Conservation (phyloP, 2,888 invertebrate species). For the Sphaeridia pumilis region DNA sequence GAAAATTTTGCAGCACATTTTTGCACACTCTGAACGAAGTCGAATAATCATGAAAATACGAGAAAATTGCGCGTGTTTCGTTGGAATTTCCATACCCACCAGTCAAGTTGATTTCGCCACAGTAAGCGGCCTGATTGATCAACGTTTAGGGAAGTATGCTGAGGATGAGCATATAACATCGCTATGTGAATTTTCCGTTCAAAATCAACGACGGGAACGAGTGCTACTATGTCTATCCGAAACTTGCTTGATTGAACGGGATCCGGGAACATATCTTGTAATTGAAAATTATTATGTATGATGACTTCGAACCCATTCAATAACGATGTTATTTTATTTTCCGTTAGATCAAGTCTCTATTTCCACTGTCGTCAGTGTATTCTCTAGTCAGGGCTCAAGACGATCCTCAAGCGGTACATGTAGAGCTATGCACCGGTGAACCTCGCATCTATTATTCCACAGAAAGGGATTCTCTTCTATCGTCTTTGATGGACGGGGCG, state of each 20-base stretch:
- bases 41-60: slow-evolving; percentile 76
- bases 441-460: slow-evolving; percentile 79
- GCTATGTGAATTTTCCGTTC: slow-evolving; percentile 88
- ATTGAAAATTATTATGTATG: slow-evolving; percentile 13
- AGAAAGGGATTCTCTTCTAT: slow-evolving; percentile 89
- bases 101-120: slow-evolving; percentile 63
- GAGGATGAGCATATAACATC: slow-evolving; percentile 93
- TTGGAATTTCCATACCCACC: slow-evolving; percentile 73
- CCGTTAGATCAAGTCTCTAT: slow-evolving; percentile 29
- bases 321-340: background rate
- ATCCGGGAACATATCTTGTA: slow-evolving; percentile 75
- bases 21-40: slow-evolving; percentile 71
- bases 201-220: slow-evolving; percentile 71
- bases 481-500: slow-evolving; percentile 90
- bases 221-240: slow-evolving; percentile 89
- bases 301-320: background rate
- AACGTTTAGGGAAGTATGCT: slow-evolving; percentile 85
- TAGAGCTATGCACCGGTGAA: slow-evolving; percentile 89
- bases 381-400: slow-evolving; percentile 78
- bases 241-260: slow-evolving; percentile 87
- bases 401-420: slow-evolving; percentile 83
- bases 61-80: slow-evolving; percentile 65
- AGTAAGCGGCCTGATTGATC: slow-evolving; percentile 71
- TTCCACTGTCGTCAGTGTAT: slow-evolving; percentile 57
- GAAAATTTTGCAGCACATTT: slow-evolving; percentile 56